phyloP scores from a whole-genome alignment of 2,888 invertebrate species.

The Drosophila tanythrix region DNA sequence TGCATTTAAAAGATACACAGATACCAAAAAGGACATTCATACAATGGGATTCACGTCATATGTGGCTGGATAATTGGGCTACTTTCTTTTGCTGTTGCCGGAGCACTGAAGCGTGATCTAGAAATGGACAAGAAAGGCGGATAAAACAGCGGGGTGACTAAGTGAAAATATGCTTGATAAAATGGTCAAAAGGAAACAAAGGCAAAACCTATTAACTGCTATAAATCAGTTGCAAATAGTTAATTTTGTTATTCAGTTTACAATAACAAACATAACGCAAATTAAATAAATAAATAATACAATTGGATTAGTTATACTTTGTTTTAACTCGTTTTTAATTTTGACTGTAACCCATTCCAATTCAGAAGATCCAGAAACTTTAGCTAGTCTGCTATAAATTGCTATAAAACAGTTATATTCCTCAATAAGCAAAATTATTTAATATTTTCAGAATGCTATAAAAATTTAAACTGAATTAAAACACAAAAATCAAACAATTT shows the following conservation, averaged over 20 bases:
- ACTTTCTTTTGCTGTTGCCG: slow-evolving; percentile 42
- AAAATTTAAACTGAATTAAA: neutral
- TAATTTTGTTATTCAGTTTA: neutral
- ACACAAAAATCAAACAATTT: neutral
- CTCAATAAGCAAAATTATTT: neutral
- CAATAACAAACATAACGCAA: neutral
- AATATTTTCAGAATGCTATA: neutral
- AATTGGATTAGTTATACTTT: neutral
- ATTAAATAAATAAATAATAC: neutral
- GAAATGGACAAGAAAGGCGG: slow-evolving; percentile 13
- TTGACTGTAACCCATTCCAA: neutral
- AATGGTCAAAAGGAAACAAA: neutral
- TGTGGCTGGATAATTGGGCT: slow-evolving; percentile 55
- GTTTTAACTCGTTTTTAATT: neutral
- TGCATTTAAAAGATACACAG: slow-evolving; percentile 69
- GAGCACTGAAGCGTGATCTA: slow-evolving; percentile 49
- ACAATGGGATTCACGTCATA: slow-evolving; percentile 52
- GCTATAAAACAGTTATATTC: neutral
- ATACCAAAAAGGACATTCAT: slow-evolving; percentile 21
- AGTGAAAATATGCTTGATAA: slow-evolving; percentile 4
- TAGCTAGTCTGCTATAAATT: neutral
- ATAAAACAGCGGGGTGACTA: neutral
- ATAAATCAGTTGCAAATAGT: slow-evolving; percentile 1
- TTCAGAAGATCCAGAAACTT: neutral
- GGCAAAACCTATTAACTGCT: neutral